A percentile compares a stretch with the other conserved stretches of the same genome.
Evolutionary conservation across 1,140 invertebrate species (phyloP).

Genomic region (Drosophila saltans): DNA sequence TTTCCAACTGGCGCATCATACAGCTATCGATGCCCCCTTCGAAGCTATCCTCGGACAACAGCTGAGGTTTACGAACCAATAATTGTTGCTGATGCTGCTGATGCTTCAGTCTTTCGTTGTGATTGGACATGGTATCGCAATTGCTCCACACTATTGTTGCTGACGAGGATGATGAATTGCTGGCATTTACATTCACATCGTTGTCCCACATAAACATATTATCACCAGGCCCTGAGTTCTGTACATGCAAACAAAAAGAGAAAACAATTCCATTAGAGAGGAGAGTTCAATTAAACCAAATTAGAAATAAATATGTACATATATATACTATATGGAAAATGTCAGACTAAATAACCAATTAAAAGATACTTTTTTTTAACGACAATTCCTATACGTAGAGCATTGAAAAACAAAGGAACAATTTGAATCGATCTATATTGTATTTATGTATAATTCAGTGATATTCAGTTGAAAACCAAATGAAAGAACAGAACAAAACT

Average conservation of each 20-base stretch:
- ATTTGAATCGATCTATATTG: too few species aligned
- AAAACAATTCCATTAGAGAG: background rate
- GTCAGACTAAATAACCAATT: too few species aligned
- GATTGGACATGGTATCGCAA: constrained; percentile 25
- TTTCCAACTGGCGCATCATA: constrained; percentile 75
- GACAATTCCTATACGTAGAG: too few species aligned
- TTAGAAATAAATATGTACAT: too few species aligned
- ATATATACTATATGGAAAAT: too few species aligned
- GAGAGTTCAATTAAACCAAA: too few species aligned
- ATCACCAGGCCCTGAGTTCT: constrained; percentile 40
- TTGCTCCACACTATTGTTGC: constrained; percentile 30
- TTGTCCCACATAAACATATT: constrained; percentile 49
- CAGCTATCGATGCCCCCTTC: constrained; percentile 74
- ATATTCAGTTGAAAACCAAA: too few species aligned
- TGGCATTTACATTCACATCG: constrained; percentile 49
- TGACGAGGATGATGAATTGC: constrained; percentile 20
- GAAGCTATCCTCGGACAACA: constrained; percentile 70
- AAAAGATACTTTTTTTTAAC: too few species aligned
- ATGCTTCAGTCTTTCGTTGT: constrained; percentile 55
- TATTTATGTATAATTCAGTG: too few species aligned
- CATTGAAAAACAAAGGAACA: too few species aligned
- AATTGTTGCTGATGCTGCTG: constrained; percentile 42
- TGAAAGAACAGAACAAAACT: too few species aligned
- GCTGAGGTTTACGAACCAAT: constrained; percentile 57
- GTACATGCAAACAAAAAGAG: background rate